These are phyloP conservation scores for Atta texana DNA, from an alignment of 1,140 invertebrate genomes.

Conservation along the genomic window DNA sequence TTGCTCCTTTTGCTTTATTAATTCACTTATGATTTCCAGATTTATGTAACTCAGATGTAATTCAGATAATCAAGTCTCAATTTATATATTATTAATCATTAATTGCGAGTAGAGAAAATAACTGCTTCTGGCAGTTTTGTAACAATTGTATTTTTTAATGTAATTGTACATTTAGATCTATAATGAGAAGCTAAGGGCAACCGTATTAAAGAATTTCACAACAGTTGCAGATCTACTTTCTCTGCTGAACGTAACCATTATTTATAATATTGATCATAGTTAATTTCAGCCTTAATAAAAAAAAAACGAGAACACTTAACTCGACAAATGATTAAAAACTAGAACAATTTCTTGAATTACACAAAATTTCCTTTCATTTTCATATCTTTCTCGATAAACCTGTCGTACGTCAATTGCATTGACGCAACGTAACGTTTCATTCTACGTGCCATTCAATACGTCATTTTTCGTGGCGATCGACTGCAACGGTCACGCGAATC, in stretches of 20 bases:
- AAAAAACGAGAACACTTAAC: not conserved
- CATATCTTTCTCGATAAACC: constrained; percentile 15
- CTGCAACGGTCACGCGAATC: constrained; percentile 58
- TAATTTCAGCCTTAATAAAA: not conserved
- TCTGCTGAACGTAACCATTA: no score
- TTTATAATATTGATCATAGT: no score
- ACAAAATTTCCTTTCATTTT: constrained; percentile 25
- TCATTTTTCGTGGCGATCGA: constrained; percentile 56
- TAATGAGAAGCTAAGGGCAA: no score
- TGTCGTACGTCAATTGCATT: not conserved
- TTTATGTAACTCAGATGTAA: not conserved
- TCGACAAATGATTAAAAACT: not conserved
- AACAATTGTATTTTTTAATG: no score
- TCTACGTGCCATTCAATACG: constrained; percentile 44
- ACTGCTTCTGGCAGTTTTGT: no score
- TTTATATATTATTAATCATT: not conserved
- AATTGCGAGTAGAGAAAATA: not conserved
- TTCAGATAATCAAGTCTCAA: not conserved
- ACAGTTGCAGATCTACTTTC: no score
- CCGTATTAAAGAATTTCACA: no score
- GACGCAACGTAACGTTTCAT: constrained; percentile 52
- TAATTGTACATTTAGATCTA: no score
- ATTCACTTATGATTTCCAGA: not conserved
- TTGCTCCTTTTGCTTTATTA: not conserved
- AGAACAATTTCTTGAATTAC: not conserved